Base-by-base conservation (phyloP, 2,888 invertebrate species). In the Drosophila gaucha region DNA sequence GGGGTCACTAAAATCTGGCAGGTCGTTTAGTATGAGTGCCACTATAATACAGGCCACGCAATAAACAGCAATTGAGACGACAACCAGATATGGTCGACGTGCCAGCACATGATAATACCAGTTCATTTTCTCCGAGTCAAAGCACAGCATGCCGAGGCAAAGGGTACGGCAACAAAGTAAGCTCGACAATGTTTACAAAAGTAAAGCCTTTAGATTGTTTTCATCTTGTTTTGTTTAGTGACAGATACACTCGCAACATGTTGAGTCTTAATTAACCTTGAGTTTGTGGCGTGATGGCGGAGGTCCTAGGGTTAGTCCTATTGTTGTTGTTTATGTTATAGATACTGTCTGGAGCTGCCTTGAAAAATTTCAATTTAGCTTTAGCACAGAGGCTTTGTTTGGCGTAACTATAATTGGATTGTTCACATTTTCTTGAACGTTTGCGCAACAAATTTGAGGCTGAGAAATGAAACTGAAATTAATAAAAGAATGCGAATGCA, bases 1-100 rank as follows among this genome's bases (percentile, higher is more conserved):
- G 22, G 98, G 98, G 91, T 98, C 97, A 73, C 95, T 94, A 92
- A 98, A 98, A 90, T 96, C 95, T 33, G 97, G 97, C 55, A 94
- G 92, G 50, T 94, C 93, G 79, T 93, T 94, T 20, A 94, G 92
- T 38, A 94, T 93, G 67, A 95, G 91, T 50, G 95, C 94, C 63
- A 95, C 93, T 51, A 95, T 93, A 43, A 95, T 92, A 88, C 95
- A 95, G 47, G 94, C 93, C 46, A 93, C 91, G 58, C 95, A 95
- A 72, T 95, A 93, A 56, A 94, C 92, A 60, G 94, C 92, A 63
- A 95, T 93, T 38, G 93, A 93, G 65, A 93, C 89, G 62, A 95
- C 91, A 85, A 96, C 94, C 76, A 94, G 91, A 86, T 93, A 94
- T 9, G 96, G 96, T 88, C 95, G 94, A 86, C 94, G 94, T 58